Evolutionary conservation across 2,797 vertebrate species (phyloP), one percentile per base, ranked within the genome.

Genomic region (Darevskia mixta): DNA sequence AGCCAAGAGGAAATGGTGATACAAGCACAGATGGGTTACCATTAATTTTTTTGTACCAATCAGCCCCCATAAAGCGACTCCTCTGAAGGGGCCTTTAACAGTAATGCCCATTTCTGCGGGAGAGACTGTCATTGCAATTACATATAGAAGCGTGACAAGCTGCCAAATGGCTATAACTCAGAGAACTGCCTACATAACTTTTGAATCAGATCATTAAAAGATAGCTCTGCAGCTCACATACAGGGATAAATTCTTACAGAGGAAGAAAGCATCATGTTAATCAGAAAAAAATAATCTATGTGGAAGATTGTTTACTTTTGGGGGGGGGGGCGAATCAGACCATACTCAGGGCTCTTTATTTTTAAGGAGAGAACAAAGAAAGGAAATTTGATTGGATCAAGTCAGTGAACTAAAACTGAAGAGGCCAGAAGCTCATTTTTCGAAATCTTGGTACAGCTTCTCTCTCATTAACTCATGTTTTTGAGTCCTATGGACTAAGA

Each of bases 51-150:
- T 49, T 67, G 32, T 67, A 67, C 69, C 55, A 55, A 41, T 69
- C 15, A 35, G 4, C 58, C 61, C 45, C 58, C 71, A 32, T 76
- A 87, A 69, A 80, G 43, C 18, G 32, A 13, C 61, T 76, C 29
- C 61, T 55, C 49, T 55, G 49, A 55, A 55, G 25, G 38, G 49
- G 35, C 10, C 64, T 71, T 84, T 61, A 84, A 55, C 32, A 80
- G 9, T 76, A 32, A n/a, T 41, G 55, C 43, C 32, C 41, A 29
- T 69, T 76, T 71, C 45, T 35, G 38, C 23, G 45, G n/a, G 38
- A 64, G 73, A 83, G 25, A 7, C 23, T 89, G 45, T 23, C 23
- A 43, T 43, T 45, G 29, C 73, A 89, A 73, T 83, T 88, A 45
- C 32, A 58, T 41, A 69, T 83, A 83, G 35, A 86, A 79, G 9